Conservation (phyloP, 1,140 invertebrate species). For the Cherax quadricarinatus region DNA sequence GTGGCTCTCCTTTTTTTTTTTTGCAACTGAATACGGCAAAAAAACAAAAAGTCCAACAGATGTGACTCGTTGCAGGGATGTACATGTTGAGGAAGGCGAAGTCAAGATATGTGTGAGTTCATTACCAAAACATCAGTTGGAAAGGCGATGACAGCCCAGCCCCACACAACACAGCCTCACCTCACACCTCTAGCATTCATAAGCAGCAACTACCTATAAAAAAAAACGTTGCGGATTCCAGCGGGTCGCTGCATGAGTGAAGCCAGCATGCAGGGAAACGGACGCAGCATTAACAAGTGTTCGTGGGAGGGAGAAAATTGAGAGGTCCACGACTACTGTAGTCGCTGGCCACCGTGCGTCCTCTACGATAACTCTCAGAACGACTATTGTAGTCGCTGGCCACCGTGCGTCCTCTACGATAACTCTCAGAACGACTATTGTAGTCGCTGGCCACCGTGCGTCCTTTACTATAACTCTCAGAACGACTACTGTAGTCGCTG, state of each 20-base stretch:
- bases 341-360: background rate
- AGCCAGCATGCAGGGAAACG: background rate
- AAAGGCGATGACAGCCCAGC: background rate
- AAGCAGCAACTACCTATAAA: background rate
- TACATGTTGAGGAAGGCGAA: background rate
- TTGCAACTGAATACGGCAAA: background rate
- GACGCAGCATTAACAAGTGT: background rate
- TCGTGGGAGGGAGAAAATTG: slow-evolving; percentile 10
- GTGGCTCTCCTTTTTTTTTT: background rate
- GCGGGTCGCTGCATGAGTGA: background rate
- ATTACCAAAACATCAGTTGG: background rate
- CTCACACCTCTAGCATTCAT: background rate
- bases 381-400: no score
- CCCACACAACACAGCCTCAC: background rate
- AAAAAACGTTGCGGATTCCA: background rate
- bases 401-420: no score
- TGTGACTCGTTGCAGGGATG: background rate
- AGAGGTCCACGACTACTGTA: background rate
- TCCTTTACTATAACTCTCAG: no score
- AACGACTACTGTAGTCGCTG: no score
- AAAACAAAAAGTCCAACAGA: background rate
- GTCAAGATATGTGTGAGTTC: background rate
- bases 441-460: no score
- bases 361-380: background rate
- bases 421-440: no score